Conservation (phyloP, 2,113 vertebrate genomes). For the Jacana jacana region DNA sequence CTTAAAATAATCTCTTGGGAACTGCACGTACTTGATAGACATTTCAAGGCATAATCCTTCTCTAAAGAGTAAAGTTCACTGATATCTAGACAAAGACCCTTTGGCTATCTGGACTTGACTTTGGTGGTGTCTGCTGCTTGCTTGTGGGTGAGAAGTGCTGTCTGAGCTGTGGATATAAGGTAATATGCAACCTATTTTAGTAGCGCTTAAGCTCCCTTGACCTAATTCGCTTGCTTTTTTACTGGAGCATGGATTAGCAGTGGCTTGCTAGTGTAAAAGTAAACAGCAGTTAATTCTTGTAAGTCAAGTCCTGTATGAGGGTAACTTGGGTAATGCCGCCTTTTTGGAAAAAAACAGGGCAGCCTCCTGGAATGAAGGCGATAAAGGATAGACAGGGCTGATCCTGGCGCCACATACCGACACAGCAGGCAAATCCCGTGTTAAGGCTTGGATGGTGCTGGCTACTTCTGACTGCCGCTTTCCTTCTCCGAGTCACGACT, state of each 20-base stretch:
- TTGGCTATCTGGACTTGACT: not conserved
- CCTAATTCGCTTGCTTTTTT: constrained; percentile 36
- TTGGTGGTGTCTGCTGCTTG: not conserved
- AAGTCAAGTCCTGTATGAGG: constrained; percentile 27
- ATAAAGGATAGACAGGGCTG: not conserved
- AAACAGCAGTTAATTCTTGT: constrained; percentile 48
- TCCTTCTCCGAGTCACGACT: not conserved
- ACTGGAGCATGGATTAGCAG: not conserved
- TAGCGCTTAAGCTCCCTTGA: constrained; percentile 17
- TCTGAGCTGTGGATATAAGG: constrained; percentile 28
- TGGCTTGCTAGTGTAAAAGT: constrained; percentile 10
- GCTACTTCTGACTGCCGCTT: not conserved
- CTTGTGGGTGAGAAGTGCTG: not conserved
- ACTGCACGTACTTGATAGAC: not conserved
- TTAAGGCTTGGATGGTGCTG: not conserved
- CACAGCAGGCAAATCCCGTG: accelerated
- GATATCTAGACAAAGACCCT: not conserved
- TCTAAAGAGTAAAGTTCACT: not conserved
- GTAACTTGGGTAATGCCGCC: not conserved
- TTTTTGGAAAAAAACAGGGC: not conserved
- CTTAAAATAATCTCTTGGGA: not conserved
- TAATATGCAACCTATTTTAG: not conserved
- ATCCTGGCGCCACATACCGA: not conserved
- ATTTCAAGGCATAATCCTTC: not conserved
- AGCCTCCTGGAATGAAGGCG: not conserved